Conservation (phyloP, 1,140 invertebrate genomes). For the Lepidotrigona ventralis region DNA sequence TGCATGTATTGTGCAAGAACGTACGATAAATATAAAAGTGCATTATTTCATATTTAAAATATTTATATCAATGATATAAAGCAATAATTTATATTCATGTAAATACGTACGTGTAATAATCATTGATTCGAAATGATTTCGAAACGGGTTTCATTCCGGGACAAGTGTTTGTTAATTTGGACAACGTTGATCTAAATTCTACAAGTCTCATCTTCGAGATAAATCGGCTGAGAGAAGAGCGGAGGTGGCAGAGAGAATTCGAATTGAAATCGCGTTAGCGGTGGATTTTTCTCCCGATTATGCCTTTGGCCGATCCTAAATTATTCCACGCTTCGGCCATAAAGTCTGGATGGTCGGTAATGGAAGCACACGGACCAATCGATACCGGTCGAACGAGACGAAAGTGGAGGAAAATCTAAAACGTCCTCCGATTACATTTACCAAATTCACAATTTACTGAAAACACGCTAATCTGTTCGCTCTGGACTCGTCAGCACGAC, state of each 20-base stretch:
- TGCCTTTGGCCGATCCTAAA: slow-evolving; percentile 16
- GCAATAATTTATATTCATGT: background rate
- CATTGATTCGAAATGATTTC: no score
- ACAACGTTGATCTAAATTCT: background rate
- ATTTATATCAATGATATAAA: background rate
- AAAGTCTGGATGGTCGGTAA: background rate
- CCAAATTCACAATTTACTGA: slow-evolving; percentile 43
- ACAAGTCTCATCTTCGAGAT: background rate
- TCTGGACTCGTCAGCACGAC: background rate
- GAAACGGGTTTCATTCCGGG: background rate
- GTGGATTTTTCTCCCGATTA: background rate
- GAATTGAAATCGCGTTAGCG: slow-evolving; percentile 32
- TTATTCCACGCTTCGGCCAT: slow-evolving; percentile 47
- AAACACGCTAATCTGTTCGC: slow-evolving; percentile 17
- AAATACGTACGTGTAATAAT: background rate
- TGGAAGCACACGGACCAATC: slow-evolving; percentile 17
- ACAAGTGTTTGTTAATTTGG: background rate
- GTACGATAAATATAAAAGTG: background rate
- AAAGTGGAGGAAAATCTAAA: slow-evolving; percentile 14
- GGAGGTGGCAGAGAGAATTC: no score
- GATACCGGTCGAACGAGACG: slow-evolving; percentile 22
- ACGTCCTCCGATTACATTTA: slow-evolving; percentile 19
- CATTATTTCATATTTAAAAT: background rate
- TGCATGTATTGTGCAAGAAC: no score
- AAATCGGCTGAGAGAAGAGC: background rate